Evolutionary conservation across 1,140 invertebrate species (phyloP).

Genomic region (Coptotermes formosanus): DNA sequence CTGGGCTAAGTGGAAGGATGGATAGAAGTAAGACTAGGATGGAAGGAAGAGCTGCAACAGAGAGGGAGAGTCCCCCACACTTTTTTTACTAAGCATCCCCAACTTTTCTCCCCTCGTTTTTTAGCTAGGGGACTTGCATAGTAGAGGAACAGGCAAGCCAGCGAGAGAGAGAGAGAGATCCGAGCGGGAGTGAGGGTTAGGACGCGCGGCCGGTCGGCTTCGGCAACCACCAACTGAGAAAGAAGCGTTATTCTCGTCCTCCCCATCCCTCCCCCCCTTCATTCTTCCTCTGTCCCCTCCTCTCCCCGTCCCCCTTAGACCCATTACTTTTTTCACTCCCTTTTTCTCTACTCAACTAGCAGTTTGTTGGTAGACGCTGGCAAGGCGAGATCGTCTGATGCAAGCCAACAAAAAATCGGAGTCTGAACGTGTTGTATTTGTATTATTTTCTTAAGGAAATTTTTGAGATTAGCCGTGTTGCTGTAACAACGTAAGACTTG

Average conservation of each 20-base stretch:
- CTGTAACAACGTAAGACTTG: background rate
- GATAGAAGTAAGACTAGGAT: background rate
- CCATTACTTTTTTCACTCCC: conserved; percentile 27
- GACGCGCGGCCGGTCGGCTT: conserved; percentile 31
- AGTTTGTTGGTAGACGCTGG: conserved; percentile 22
- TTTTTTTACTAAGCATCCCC: background rate
- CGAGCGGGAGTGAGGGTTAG: background rate
- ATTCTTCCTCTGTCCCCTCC: conserved; percentile 24
- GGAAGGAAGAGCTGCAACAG: conserved; percentile 9
- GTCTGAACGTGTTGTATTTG: background rate
- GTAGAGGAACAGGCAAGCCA: conserved; percentile 5
- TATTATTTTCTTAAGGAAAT: background rate
- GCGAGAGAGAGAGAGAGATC: background rate
- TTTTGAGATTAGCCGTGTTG: background rate
- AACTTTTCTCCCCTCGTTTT: conserved; percentile 21
- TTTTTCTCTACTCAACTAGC: conserved; percentile 26
- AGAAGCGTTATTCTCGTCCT: conserved; percentile 42
- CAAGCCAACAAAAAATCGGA: background rate
- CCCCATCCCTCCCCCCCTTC: background rate
- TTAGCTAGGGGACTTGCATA: conserved; percentile 29
- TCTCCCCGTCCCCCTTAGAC: background rate
- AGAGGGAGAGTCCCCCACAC: conserved; percentile 11
- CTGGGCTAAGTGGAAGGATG: background rate
- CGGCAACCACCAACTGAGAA: conserved; percentile 43
- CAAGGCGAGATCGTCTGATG: background rate